These are phyloP conservation scores for Lasius platythorax DNA, from an alignment of 2,888 invertebrate species.

Conservation along the genomic window DNA sequence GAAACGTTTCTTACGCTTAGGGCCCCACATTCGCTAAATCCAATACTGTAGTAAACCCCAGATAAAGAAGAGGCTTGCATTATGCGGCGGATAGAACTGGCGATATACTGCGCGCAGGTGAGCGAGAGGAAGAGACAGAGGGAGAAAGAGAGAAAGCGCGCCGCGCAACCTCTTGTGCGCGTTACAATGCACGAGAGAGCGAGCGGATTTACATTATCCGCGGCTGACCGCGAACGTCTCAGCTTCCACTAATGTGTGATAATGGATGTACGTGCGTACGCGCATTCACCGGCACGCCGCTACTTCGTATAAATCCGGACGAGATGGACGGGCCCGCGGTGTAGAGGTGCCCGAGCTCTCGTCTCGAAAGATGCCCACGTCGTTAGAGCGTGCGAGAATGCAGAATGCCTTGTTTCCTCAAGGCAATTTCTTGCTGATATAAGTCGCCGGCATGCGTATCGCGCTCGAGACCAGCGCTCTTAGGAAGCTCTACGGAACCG, in stretches of 20 bases:
- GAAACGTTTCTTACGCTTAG: background rate
- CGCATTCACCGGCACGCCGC: constrained; percentile 46
- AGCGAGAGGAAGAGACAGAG: background rate
- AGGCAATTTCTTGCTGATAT: constrained; percentile 76
- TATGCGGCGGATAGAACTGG: constrained; percentile 55
- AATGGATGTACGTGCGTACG: constrained; percentile 73
- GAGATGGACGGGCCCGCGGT: constrained; percentile 24
- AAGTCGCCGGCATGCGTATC: constrained; percentile 66
- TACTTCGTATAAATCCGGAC: constrained; percentile 57
- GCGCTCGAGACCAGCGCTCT: constrained; percentile 15
- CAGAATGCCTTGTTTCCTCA: constrained; percentile 75
- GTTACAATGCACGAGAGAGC: constrained; percentile 78
- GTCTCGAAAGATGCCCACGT: constrained; percentile 70
- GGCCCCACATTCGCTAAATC: background rate
- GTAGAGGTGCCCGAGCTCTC: constrained; percentile 51
- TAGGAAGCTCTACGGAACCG: constrained; percentile 26
- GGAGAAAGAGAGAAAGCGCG: constrained; percentile 10
- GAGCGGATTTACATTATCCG: constrained; percentile 82
- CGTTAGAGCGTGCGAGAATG: constrained; percentile 80
- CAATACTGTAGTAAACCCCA: constrained; percentile 26
- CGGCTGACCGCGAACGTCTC: constrained; percentile 77
- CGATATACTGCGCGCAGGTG: background rate
- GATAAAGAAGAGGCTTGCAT: constrained; percentile 60
- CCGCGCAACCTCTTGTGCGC: constrained; percentile 49
- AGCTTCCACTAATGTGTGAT: constrained; percentile 78